Percentiles rank a stretch among this genome's conserved stretches.
phyloP scores from a whole-genome alignment of 2,113 vertebrate genomes.

The Dendrocopos noguchii region DNA sequence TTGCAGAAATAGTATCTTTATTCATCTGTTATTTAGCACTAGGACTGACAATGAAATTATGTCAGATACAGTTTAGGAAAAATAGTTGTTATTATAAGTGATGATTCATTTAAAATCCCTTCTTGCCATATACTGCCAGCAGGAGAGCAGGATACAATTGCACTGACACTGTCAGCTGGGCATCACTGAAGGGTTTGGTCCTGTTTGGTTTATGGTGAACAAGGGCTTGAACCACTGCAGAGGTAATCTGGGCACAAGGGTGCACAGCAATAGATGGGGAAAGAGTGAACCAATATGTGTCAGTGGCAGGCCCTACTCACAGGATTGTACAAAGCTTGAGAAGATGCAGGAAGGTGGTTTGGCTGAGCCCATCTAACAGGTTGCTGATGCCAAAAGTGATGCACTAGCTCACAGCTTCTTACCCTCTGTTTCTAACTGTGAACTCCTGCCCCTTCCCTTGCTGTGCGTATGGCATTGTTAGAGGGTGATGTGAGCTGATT shows the following conservation, averaged over 20 bases:
- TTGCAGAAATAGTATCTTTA: conserved; percentile 45
- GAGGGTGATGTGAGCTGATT: not conserved
- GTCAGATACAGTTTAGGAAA: conserved; percentile 31
- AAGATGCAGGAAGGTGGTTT: not conserved
- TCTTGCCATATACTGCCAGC: not conserved
- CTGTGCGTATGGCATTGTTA: not conserved
- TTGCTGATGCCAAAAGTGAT: not conserved
- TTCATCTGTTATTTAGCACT: conserved; percentile 47
- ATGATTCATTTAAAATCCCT: conserved; percentile 39
- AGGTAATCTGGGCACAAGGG: not conserved
- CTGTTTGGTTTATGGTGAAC: not conserved
- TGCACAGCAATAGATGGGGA: not conserved
- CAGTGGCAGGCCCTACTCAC: not conserved
- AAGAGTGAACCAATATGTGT: not conserved
- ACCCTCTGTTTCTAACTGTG: not conserved
- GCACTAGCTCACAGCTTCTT: not conserved
- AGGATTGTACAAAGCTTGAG: not conserved
- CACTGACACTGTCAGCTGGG: not conserved
- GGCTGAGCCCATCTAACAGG: not conserved
- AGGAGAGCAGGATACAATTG: not conserved
- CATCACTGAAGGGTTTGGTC: not conserved
- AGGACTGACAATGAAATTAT: conserved; percentile 42
- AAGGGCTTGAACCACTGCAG: not conserved
- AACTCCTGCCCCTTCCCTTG: not conserved
- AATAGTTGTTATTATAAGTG: not conserved